A percentile compares a stretch with the other conserved stretches of the same genome.
These are phyloP conservation scores for Leptinotarsa undecemlineata DNA, from an alignment of 1,140 invertebrate species.

Conservation along the genomic window DNA sequence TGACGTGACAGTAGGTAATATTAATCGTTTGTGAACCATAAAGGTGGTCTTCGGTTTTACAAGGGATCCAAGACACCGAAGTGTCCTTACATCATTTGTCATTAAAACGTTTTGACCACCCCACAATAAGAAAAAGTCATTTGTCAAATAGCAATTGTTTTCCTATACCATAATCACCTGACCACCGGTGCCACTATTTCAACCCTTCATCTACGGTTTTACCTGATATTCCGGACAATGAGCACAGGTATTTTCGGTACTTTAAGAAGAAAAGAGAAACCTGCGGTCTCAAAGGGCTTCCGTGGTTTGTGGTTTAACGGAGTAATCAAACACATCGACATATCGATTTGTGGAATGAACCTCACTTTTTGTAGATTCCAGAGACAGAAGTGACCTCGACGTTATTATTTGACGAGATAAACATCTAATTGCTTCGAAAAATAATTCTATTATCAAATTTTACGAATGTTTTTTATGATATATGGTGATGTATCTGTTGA, in stretches of 20 bases:
- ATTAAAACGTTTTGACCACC: slow-evolving; percentile 43
- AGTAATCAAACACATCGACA: neutral
- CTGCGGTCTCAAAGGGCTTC: too few relatives aligned
- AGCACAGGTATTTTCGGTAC: neutral
- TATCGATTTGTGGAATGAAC: too few relatives aligned
- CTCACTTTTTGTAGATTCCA: too few relatives aligned
- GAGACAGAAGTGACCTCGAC: too few relatives aligned
- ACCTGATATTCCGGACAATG: slow-evolving; percentile 7
- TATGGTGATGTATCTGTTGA: too few relatives aligned
- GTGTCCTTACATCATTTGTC: slow-evolving; percentile 49
- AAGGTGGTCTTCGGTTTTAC: slow-evolving; percentile 43
- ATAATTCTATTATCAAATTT: too few relatives aligned
- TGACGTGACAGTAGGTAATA: slow-evolving; percentile 43
- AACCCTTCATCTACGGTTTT: slow-evolving; percentile 15
- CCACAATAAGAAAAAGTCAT: slow-evolving; percentile 46
- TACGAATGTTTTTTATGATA: too few relatives aligned
- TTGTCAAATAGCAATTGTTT: slow-evolving; percentile 49
- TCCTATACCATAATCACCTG: slow-evolving; percentile 29
- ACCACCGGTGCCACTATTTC: neutral
- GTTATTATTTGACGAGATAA: too few relatives aligned
- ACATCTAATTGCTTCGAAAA: too few relatives aligned
- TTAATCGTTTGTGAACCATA: slow-evolving; percentile 46
- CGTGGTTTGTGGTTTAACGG: neutral
- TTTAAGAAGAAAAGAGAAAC: neutral
- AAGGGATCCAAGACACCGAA: slow-evolving; percentile 30